Evolutionary conservation across 2,888 invertebrate genomes (phyloP), one percentile per base, ranked within the genome.

Genomic region (Sympetrum striolatum): DNA sequence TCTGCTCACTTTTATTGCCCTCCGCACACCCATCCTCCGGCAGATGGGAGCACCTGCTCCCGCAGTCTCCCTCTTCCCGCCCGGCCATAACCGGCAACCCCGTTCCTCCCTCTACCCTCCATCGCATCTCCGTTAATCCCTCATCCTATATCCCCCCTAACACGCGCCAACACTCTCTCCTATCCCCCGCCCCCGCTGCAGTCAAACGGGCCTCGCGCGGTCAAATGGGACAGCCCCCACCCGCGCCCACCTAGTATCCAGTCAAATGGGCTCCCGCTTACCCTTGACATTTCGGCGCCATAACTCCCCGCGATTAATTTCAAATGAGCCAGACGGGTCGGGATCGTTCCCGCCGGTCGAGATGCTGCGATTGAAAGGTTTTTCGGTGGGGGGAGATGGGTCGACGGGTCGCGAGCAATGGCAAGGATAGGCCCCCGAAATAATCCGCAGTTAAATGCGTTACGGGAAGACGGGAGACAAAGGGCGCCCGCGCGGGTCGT

Each of bases 281-380:
- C 86, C 86, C 86, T 86, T 86, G 86, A 86, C 86, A 86, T 86
- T 86, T 64, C 86, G 86, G 86, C 86, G 35, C 86, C 60, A 86
- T 86, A 86, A 86, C 86, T 86, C 86, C 86, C 60, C 58, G 86
- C 86, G 86, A 86, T 86, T 86, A 86, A 86, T 86, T 86, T 86
- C 86, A 86, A 86, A 86, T 86, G 86, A 86, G 86, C 86, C 86
- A 64, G 86, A 60, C 82, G 82, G 82, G 58, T 82, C 82, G 58
- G 82, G 82, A 18, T 82, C 58, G 82, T 53, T 53, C 58, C 48
- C 53, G 60, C 18, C 39, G 39, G 39, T 39, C 4, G 44, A 44
- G 44, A 53, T 79, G 79, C 35, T 5, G 25, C 14, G 81, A 53
- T 39, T 48, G 81, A 31, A 31, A 53, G 81, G 79, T 25, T 18